These are phyloP conservation scores for Polypedilum vanderplanki DNA, from an alignment of 1,140 invertebrate genomes.

Conservation along the genomic window DNA sequence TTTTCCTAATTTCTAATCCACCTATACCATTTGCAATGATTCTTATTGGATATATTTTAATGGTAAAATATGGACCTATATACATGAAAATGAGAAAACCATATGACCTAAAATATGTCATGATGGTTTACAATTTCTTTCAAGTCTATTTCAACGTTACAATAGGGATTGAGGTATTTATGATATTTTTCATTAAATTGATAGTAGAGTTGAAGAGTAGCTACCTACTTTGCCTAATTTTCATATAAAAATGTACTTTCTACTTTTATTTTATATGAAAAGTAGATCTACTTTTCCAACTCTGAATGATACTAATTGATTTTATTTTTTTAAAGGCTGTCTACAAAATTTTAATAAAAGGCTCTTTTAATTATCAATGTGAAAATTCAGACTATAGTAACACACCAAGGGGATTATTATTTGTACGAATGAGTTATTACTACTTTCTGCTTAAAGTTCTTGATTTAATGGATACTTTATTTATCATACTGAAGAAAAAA, in stretches of 20 bases:
- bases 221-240: no score
- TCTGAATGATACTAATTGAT: background rate
- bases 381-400: background rate
- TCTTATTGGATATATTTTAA: constrained; percentile 38
- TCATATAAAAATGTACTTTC: no score
- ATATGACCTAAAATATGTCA: constrained; percentile 37
- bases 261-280: no score
- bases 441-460: constrained; percentile 48
- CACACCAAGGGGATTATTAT: constrained; percentile 35
- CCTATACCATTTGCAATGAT: background rate
- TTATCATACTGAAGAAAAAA: constrained; percentile 70
- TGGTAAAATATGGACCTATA: constrained; percentile 56
- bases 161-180: background rate
- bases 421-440: constrained; percentile 29
- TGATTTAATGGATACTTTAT: constrained; percentile 53
- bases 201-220: no score
- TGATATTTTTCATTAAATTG: background rate
- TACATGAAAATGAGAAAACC: constrained; percentile 43
- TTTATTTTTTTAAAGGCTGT: background rate
- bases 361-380: constrained; percentile 33
- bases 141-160: constrained; percentile 32
- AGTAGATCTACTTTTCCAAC: no score
- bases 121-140: constrained; percentile 4
- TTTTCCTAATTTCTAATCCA: background rate
- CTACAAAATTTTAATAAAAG: background rate